Evolutionary conservation across 2,797 vertebrate species (phyloP).

Genomic region (Danio jaintianensis): DNA sequence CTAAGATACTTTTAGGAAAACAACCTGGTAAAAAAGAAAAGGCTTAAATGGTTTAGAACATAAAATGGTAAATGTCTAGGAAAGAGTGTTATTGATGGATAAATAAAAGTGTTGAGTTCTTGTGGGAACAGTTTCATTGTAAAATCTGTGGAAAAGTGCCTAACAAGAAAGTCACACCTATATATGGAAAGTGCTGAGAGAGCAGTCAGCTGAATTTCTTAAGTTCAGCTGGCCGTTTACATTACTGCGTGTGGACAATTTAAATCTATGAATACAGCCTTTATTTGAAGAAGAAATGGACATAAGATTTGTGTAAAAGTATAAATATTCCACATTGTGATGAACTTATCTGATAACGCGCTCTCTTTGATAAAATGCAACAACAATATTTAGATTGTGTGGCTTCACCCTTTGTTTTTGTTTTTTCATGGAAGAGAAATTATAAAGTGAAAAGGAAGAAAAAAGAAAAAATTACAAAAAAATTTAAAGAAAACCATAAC

Average conservation of each 20-base stretch:
- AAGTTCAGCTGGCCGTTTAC: neutral
- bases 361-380: no score
- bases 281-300: no score
- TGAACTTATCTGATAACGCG: no score
- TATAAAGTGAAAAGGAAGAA: no score
- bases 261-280: neutral
- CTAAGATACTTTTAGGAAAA: no score
- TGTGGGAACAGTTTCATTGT: neutral
- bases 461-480: no score
- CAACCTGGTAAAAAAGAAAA: neutral
- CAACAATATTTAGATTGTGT: no score
- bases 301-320: no score
- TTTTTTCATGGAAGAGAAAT: no score
- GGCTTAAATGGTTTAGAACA: neutral
- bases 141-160: neutral
- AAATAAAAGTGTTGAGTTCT: neutral
- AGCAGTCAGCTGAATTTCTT: neutral
- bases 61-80: neutral
- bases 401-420: no score
- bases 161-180: neutral
- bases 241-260: neutral
- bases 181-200: neutral
- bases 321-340: no score
- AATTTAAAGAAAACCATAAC: no score
- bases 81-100: neutral